Percentiles rank a stretch among this genome's conserved stretches.
These are phyloP conservation scores for Anoplophora glabripennis DNA, from an alignment of 1,140 invertebrate species.

Conservation along the genomic window DNA sequence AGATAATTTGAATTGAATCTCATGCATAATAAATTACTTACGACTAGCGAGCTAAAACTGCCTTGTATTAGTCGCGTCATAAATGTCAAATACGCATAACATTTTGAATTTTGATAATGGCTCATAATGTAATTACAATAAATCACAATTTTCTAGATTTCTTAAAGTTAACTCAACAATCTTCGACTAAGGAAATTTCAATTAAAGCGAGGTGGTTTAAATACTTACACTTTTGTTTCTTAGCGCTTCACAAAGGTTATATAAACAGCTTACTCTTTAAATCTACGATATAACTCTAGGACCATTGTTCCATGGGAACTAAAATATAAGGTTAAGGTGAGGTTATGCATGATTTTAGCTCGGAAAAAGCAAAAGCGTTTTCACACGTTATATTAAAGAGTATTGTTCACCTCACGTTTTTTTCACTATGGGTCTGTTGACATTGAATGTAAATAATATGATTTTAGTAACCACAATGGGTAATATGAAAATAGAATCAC, in stretches of 20 bases:
- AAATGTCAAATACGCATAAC: too few species aligned
- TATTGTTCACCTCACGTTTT: background rate
- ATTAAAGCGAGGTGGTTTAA: background rate
- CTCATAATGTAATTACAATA: constrained; percentile 2
- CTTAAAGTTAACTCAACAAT: constrained; percentile 9
- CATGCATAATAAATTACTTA: too few species aligned
- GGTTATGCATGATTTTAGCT: constrained; percentile 23
- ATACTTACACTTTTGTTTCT: constrained; percentile 17
- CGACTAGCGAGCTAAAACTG: too few species aligned
- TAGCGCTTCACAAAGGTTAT: constrained; percentile 25
- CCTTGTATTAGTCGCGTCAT: too few species aligned
- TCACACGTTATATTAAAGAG: constrained; percentile 25
- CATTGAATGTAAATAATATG: too few species aligned
- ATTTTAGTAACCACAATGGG: too few species aligned
- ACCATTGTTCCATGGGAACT: constrained; percentile 32
- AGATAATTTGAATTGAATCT: too few species aligned
- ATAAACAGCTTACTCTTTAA: constrained; percentile 31
- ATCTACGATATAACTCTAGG: constrained; percentile 21
- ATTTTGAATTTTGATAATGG: constrained; percentile 12
- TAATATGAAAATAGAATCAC: too few species aligned
- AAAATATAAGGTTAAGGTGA: constrained; percentile 39
- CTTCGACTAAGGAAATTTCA: constrained; percentile 12
- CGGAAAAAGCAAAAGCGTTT: constrained; percentile 34
- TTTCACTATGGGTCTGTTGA: too few species aligned
- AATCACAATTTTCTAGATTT: constrained; percentile 10